Evolutionary conservation across 2,113 vertebrate genomes (phyloP).

Genomic region (Lates calcarifer): DNA sequence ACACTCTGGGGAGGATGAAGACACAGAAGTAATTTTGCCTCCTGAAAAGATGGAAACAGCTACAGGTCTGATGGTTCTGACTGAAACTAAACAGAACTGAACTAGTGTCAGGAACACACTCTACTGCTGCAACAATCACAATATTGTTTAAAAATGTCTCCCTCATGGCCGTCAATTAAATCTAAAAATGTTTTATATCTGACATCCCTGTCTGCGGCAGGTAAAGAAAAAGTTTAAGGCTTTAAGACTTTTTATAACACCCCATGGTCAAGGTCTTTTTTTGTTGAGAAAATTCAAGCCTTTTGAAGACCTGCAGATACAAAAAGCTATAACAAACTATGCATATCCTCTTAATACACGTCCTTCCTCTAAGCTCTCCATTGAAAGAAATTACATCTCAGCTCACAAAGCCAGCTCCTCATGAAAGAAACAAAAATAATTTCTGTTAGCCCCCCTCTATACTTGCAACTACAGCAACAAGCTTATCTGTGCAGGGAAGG

Average conservation of each 20-base stretch:
- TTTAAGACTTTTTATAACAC: background rate
- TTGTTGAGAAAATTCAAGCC: too few relatives aligned
- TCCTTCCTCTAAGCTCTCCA: background rate
- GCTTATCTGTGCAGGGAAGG: slow-evolving; percentile 28
- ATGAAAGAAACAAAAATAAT: background rate
- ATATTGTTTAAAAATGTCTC: too few relatives aligned
- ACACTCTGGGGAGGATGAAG: background rate
- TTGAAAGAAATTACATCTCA: background rate
- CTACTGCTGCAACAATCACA: too few relatives aligned
- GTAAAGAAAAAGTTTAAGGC: background rate
- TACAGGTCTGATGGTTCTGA: background rate
- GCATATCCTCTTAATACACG: background rate
- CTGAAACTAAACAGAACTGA: too few relatives aligned
- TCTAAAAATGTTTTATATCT: too few relatives aligned
- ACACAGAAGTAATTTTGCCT: background rate
- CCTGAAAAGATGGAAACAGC: background rate
- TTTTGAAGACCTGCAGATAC: too few relatives aligned
- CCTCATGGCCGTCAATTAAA: too few relatives aligned
- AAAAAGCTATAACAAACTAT: too few relatives aligned
- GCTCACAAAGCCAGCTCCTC: background rate
- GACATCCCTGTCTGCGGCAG: background rate
- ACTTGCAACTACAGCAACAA: background rate
- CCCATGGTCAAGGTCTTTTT: too few relatives aligned
- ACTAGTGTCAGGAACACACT: too few relatives aligned
- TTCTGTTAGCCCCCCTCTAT: background rate